These are phyloP conservation scores for Ariolimax columbianus DNA, from an alignment of 2,888 invertebrate genomes.

Conservation along the genomic window DNA sequence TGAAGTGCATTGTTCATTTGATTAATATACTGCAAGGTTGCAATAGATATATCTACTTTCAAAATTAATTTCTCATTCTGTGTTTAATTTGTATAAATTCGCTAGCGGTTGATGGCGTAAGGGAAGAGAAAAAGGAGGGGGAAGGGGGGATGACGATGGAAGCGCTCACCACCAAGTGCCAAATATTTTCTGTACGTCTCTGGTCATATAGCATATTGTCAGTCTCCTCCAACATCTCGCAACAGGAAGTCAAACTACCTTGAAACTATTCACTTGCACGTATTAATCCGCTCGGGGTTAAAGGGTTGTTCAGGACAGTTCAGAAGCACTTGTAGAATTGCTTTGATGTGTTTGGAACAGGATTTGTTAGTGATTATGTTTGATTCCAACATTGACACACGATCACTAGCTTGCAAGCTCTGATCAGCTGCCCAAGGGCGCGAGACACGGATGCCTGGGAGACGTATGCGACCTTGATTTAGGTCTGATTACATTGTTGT, in stretches of 20 bases:
- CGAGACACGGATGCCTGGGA: neutral
- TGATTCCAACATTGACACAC: slow-evolving; percentile 24
- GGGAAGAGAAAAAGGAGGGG: too few relatives aligned
- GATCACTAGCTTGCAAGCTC: neutral
- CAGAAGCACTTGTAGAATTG: neutral
- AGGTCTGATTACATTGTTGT: neutral
- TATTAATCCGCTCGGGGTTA: slow-evolving; percentile 8
- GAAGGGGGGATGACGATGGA: too few relatives aligned
- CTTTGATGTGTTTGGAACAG: slow-evolving; percentile 3
- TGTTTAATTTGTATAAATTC: too few relatives aligned
- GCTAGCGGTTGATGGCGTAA: too few relatives aligned
- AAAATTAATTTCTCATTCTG: too few relatives aligned
- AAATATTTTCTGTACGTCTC: too few relatives aligned
- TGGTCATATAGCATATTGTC: too few relatives aligned
- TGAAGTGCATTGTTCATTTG: too few relatives aligned
- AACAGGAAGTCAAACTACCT: slow-evolving; percentile 4
- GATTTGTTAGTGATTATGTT: slow-evolving; percentile 4
- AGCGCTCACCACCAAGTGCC: too few relatives aligned
- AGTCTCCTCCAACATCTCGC: neutral
- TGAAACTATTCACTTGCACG: neutral
- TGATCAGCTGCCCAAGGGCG: neutral
- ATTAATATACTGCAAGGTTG: too few relatives aligned
- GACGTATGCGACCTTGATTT: slow-evolving; percentile 1
- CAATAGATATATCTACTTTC: too few relatives aligned
- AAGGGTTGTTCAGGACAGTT: neutral